A percentile compares a stretch with the other conserved stretches of the same genome.
phyloP scores from a whole-genome alignment of 2,888 invertebrate species.

The Morinoia aosen region DNA sequence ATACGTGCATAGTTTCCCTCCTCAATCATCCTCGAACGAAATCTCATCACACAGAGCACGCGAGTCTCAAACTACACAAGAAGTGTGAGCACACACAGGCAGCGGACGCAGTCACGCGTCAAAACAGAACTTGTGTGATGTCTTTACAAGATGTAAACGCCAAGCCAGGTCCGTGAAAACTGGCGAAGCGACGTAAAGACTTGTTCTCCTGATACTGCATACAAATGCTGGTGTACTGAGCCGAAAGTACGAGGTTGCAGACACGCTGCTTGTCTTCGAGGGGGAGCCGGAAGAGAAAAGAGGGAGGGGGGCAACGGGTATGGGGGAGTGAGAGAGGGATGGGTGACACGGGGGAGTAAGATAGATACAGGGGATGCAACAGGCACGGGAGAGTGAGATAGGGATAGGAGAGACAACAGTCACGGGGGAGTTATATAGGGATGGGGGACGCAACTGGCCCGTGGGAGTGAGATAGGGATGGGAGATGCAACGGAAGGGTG shows the following conservation, averaged over 20 bases:
- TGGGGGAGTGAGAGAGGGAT: not conserved
- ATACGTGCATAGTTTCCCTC: too few relatives aligned
- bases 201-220: conserved; percentile 16
- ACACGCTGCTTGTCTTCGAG: not conserved
- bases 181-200: conserved; percentile 8
- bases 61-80: not conserved
- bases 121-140: conserved; percentile 24
- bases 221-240: not conserved
- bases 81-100: not conserved
- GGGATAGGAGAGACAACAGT: too few relatives aligned
- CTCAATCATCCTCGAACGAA: not conserved
- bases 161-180: conserved; percentile 19
- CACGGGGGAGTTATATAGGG: not conserved
- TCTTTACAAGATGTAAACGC: conserved; percentile 5
- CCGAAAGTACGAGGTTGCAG: not conserved
- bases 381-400: not conserved
- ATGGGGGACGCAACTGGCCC: not conserved
- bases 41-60: not conserved
- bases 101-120: not conserved
- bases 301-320: not conserved
- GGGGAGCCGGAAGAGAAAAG: not conserved
- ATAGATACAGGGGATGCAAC: not conserved
- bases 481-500: not conserved
- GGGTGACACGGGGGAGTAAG: not conserved
- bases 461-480: not conserved